Evolutionary conservation across 2,113 vertebrate species (phyloP).

Genomic region (Mormyrus lacerda): DNA sequence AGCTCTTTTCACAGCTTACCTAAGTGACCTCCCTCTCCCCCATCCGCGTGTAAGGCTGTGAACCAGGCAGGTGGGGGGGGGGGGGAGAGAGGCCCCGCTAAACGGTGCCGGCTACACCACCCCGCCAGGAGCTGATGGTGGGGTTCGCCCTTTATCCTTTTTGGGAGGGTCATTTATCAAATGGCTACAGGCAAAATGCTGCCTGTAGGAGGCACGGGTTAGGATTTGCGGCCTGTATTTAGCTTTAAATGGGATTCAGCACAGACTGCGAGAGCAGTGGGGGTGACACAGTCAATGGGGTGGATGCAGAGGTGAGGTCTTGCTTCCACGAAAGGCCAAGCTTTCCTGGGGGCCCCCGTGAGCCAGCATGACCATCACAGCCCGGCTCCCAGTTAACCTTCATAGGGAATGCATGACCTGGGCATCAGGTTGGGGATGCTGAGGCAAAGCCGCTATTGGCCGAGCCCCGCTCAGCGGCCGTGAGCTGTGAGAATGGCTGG

Average conservation of each 20-base stretch:
- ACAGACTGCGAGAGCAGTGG: neutral
- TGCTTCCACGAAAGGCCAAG: neutral
- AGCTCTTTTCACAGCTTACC: constrained; percentile 3
- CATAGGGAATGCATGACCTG: neutral
- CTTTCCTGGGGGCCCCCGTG: neutral
- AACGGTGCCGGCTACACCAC: neutral
- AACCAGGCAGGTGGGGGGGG: neutral
- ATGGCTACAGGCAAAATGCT: neutral
- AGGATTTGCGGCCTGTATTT: neutral
- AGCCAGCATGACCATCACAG: neutral
- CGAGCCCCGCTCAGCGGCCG: constrained; percentile 20
- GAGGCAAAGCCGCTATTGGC: neutral
- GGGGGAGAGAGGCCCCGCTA: neutral
- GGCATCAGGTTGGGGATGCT: neutral
- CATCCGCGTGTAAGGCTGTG: neutral
- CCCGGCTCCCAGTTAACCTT: neutral
- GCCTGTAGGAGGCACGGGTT: neutral
- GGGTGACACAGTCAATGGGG: neutral
- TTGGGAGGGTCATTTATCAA: neutral
- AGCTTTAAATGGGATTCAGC: neutral
- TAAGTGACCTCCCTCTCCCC: neutral
- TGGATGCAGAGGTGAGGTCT: neutral
- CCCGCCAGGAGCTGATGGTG: neutral
- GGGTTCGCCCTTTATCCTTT: neutral
- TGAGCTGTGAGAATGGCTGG: constrained; percentile 99